Evolutionary conservation across 53 echinoderm and acorn worm species (phyloP), one percentile per base, ranked within the genome.

Genomic region (Luidia sarsii): DNA sequence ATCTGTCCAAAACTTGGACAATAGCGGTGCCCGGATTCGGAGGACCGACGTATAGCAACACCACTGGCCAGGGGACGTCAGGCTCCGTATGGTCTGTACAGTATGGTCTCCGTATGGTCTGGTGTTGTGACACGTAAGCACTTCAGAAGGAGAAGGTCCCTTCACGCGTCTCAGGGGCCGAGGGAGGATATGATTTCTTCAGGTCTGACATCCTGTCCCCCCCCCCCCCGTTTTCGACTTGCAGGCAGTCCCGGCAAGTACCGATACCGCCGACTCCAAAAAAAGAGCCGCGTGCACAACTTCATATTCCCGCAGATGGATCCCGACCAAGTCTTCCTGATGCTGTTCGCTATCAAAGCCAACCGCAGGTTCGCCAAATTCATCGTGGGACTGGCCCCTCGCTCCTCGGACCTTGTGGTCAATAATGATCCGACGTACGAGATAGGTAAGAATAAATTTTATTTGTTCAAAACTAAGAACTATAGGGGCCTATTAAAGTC

Each of bases 271-370:
- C 20, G 34, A 51, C 32, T 70, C 10, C 51, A 14, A 31, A 31
- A 70, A 32, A 32, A 22, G 28, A 32, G 32, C 51, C 15, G 7
- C 18, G 49, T n/a, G 9, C 7, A n/a, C 32, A 25, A 33, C 18
- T 49, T 33, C 32, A 30, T 70, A 19, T 70, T 70, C 36, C 70
- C 70, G 20, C 50, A 48, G 20, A 31, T 50, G 33, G 18, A 33
- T 2, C n/a, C 35, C 18, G 3, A n/a, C 8, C 50, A 70, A 21
- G 50, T 50, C 9, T 70, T 70, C 20, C 7, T 70, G 18, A 32
- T 70, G 70, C n/a, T 50, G 27, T 70, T 70, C 30, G 48, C 70
- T 50, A 18, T 70, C 0, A 49, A 50, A 30, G 20, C 50, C 10
- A 66, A 39, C 0, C 21, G 19, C 19, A 34, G 16, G 22, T 19